Conservation (phyloP, 2,797 vertebrate species). For the Champsocephalus esox region DNA sequence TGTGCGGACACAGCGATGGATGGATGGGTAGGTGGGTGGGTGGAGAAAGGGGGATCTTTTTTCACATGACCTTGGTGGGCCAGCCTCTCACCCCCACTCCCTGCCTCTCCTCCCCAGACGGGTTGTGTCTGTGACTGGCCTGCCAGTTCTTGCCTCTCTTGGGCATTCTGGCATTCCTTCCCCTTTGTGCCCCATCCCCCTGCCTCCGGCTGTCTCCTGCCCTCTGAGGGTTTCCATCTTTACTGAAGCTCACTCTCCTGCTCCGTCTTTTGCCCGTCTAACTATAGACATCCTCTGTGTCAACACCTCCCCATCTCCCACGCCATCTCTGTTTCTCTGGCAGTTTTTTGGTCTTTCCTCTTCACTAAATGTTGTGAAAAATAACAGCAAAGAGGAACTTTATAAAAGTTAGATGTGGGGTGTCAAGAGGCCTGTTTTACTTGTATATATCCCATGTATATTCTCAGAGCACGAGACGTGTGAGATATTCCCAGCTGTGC, state of each 20-base stretch:
- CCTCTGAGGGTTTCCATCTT: conserved; percentile 76
- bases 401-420: neutral
- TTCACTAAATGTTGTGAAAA: conserved; percentile 8
- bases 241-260: conserved; percentile 54
- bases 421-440: neutral
- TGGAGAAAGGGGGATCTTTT: conserved; percentile 82
- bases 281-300: conserved; percentile 38
- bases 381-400: conserved; percentile 13
- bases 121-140: conserved; percentile 85
- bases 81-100: conserved; percentile 69
- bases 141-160: conserved; percentile 89
- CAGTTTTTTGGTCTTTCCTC: conserved; percentile 3
- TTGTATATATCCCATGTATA: neutral
- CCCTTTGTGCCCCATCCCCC: conserved; percentile 65
- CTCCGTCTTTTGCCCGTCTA: conserved; percentile 51
- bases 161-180: conserved; percentile 92
- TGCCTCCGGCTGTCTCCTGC: conserved; percentile 74
- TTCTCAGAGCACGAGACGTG: neutral
- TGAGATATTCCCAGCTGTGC: neutral
- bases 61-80: conserved; percentile 91
- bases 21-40: conserved; percentile 55
- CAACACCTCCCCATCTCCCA: conserved; percentile 26
- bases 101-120: conserved; percentile 84
- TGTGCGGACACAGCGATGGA: conserved; percentile 76
- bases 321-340: conserved; percentile 2